Percentiles rank a stretch among this genome's conserved stretches.
phyloP scores from a whole-genome alignment of 2,888 invertebrate species.

The Erebia ligea region DNA sequence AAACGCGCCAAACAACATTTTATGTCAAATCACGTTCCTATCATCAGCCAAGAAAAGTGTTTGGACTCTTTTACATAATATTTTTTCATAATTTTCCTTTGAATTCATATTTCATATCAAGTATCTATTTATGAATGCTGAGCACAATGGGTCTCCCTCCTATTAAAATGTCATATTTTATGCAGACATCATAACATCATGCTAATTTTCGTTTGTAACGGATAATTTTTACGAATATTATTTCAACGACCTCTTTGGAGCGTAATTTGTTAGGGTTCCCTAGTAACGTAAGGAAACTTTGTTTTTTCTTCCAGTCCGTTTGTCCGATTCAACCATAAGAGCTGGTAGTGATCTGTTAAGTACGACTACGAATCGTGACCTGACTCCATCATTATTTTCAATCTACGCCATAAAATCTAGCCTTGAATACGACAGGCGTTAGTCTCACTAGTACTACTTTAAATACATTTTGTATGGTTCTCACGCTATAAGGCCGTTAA shows the following conservation, averaged over 20 bases:
- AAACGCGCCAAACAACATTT: constrained; percentile 45
- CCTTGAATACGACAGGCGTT: neutral
- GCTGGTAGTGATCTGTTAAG: no score
- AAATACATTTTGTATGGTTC: no score
- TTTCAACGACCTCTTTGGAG: neutral
- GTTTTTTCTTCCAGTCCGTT: no score
- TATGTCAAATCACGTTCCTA: constrained; percentile 43
- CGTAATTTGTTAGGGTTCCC: neutral
- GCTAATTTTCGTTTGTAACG: constrained; percentile 1
- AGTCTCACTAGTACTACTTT: no score
- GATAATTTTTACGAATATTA: no score
- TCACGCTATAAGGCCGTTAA: constrained; percentile 46
- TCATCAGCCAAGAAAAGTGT: constrained; percentile 40
- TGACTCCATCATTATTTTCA: neutral
- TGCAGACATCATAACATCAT: constrained; percentile 53
- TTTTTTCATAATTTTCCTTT: constrained; percentile 37
- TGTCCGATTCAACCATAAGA: no score
- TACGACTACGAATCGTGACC: neutral
- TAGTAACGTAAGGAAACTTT: no score
- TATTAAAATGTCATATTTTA: constrained; percentile 43
- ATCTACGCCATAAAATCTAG: neutral
- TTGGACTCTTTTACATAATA: constrained; percentile 38
- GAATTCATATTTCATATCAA: constrained; percentile 23
- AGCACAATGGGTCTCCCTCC: constrained; percentile 14
- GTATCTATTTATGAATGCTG: constrained; percentile 27